Evolutionary conservation across 1,140 invertebrate species (phyloP), one percentile per base, ranked within the genome.

Genomic region (Ptiloglossa arizonensis): DNA sequence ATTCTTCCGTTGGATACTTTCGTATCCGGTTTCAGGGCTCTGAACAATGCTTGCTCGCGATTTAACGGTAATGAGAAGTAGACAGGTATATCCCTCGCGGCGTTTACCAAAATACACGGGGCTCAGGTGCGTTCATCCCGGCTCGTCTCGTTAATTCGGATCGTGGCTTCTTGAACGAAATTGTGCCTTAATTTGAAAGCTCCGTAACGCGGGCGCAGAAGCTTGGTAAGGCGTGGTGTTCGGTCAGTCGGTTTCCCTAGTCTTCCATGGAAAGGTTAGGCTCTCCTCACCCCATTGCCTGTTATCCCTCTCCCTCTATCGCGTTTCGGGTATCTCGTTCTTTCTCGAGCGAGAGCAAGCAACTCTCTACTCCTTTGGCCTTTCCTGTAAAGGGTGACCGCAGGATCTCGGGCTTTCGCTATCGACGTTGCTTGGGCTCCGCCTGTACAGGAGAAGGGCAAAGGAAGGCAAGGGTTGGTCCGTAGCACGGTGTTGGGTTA

Each of bases 171-270:
- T 88, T 86, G 85, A 86, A 87, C 85, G 86, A 89, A 90, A 90
- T 89, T 89, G 89, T 90, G 87, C 86, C 86, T 89, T 91, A 90
- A 91, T 91, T 91, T 91, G 89, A 90, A 90, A 91, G 90, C 90
- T 82, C 80, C 81, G 88, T 81, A 88, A 87, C 79, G 69, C 46
- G 66, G 67, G 63, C 66, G 81, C 74, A 84, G 81, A 72, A 80
- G 82, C 35, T 66, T 63, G 82, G 73, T 88, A 87, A 87, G 83
- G 81, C 78, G 80, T 86, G 72, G 82, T 83, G 77, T 88, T 87
- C 80, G 86, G 87, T 86, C 83, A 88, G 86, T 75, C 81, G 73
- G 82, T 76, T 87, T 86, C 54, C 73, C 64, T 70, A 69, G 54
- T 71, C 72, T 78, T 85, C 80, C 56, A 74, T 76, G 76, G 74